Base-by-base conservation (phyloP, 2,888 invertebrate genomes). In the Hypena proboscidalis region DNA sequence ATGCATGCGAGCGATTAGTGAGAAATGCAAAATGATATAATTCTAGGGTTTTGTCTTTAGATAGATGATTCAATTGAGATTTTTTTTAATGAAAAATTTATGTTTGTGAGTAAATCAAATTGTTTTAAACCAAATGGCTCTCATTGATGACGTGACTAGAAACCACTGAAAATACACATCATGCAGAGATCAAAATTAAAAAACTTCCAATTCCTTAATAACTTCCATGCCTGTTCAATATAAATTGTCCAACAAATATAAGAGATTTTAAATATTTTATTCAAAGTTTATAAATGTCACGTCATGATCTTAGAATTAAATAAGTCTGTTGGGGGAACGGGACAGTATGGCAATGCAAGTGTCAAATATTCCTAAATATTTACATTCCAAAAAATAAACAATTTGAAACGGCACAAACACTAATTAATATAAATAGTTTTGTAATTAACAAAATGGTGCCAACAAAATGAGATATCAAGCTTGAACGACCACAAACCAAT, bases 1-100 rank as follows among this genome's bases (percentile, higher is more conserved):
- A 51, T 58, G 58, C 59, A 59, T 67, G 60, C 52, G 54, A 59
- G 50, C 57, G 54, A 56, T 39, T 58, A 61, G 70, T 61, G 58
- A 62, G 61, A 64, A 44, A 34, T 49, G 53, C 47, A 44, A 48
- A 58, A 44, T 50, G 52, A 43, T 47, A 47, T 34, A 54, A 48
- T 43, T 52, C 32, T 55, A 59, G 50, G 42, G 47, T 59, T 64
- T 65, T 61, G 52, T 63, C 62, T 58, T 57, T 67, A 65, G 62
- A 68, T 72, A 70, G 63, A 69, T 43, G 47, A 59, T 55, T 59
- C 36, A 48, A 50, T 42, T 52, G 48, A 54, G 48, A 26, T 44
- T 58, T 52, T 20, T 55, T 48, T 50, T 41, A 29, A 55, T 13
- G 51, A 26, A 51, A 37, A 46, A 29, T 51, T 55, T 58, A 58